These are phyloP conservation scores for Leptopilina drosophilae DNA, from an alignment of 2,888 invertebrate genomes.

Conservation along the genomic window DNA sequence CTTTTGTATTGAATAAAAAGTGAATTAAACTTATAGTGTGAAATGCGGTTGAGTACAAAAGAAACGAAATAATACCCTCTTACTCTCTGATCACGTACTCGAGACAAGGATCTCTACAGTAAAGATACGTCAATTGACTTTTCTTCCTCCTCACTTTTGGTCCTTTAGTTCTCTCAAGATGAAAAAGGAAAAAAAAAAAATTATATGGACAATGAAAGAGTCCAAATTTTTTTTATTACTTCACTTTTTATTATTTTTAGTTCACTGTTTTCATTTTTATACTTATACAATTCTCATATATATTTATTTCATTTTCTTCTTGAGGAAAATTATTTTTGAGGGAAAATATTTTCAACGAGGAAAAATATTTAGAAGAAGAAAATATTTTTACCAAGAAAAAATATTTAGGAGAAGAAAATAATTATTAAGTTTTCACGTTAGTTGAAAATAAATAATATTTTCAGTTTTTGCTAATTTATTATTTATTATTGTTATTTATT, in stretches of 20 bases:
- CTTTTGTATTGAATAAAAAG: neutral
- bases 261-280: neutral
- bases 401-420: too few species aligned
- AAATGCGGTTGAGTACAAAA: slow-evolving; percentile 12
- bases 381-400: too few species aligned
- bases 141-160: neutral
- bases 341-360: too few species aligned
- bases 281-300: too few species aligned
- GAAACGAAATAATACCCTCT: slow-evolving; percentile 28
- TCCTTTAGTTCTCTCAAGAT: neutral
- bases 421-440: too few species aligned
- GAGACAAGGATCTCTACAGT: slow-evolving; percentile 30
- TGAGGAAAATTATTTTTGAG: too few species aligned
- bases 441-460: too few species aligned
- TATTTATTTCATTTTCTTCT: too few species aligned
- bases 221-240: neutral
- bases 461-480: too few species aligned
- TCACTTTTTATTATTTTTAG: too few species aligned
- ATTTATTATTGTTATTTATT: too few species aligned
- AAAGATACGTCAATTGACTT: slow-evolving; percentile 32
- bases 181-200: neutral
- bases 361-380: too few species aligned
- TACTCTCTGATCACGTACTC: slow-evolving; percentile 25
- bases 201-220: neutral
- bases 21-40: slow-evolving; percentile 31